These are phyloP conservation scores for Tinea trinotella DNA, from an alignment of 2,888 invertebrate species.

Conservation along the genomic window DNA sequence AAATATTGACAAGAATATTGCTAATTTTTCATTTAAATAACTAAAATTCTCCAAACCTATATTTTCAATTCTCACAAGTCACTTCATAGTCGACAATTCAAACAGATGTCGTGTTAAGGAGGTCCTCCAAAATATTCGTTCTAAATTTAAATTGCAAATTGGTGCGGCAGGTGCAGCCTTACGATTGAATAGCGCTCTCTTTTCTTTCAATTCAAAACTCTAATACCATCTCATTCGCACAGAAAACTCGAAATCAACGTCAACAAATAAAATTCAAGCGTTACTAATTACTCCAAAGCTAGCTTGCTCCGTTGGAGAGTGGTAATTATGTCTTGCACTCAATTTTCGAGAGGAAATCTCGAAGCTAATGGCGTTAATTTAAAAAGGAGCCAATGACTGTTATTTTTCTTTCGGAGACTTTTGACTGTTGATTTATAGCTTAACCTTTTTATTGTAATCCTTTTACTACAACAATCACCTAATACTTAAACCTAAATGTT, in stretches of 20 bases:
- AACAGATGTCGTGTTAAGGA: conserved; percentile 74
- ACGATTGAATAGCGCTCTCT: conserved; percentile 45
- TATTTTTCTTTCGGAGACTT: conserved; percentile 51
- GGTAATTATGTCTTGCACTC: conserved; percentile 65
- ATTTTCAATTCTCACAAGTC: conserved; percentile 38
- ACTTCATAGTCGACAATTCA: conserved; percentile 67
- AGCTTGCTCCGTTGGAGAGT: conserved; percentile 57
- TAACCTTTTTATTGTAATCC: conserved; percentile 32
- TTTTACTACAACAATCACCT: no score
- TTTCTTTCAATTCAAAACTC: conserved; percentile 39
- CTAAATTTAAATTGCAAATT: conserved; percentile 73
- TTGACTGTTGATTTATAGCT: conserved; percentile 62
- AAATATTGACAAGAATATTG: background rate
- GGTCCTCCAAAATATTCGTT: conserved; percentile 67
- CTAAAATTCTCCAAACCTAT: conserved; percentile 1
- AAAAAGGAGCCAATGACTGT: conserved; percentile 67
- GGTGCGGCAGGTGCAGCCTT: conserved; percentile 65
- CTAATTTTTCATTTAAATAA: background rate
- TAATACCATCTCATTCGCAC: conserved; percentile 36
- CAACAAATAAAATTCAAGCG: conserved; percentile 72
- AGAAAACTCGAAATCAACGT: conserved; percentile 58
- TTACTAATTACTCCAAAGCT: conserved; percentile 63
- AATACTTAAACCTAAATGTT: no score
- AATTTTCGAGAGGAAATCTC: conserved; percentile 64
- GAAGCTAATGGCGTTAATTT: conserved; percentile 71